phyloP scores from a whole-genome alignment of 2,113 vertebrate genomes.

The Grammomys surdaster region DNA sequence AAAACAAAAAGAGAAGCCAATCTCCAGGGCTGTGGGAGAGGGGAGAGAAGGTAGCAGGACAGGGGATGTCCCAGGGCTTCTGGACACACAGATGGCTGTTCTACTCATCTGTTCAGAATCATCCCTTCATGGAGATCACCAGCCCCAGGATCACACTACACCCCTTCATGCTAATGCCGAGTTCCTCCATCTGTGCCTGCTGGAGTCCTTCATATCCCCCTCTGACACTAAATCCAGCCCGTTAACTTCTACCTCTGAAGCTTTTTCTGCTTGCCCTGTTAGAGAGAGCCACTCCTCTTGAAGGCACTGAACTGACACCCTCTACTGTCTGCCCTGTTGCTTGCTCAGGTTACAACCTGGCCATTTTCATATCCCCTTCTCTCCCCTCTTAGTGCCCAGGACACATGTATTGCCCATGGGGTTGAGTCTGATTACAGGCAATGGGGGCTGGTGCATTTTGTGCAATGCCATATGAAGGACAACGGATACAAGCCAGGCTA shows the following conservation, averaged over 20 bases:
- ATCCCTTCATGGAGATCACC: not conserved
- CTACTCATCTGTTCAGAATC: not conserved
- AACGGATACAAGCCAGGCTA: not conserved
- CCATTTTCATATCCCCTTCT: not conserved
- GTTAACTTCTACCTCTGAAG: not conserved
- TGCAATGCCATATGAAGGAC: not conserved
- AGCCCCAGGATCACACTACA: not conserved
- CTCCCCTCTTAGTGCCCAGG: not conserved
- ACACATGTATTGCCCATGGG: rapidly evolving
- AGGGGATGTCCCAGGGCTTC: not conserved
- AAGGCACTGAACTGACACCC: not conserved
- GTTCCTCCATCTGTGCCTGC: too few species aligned
- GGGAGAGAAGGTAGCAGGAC: not conserved
- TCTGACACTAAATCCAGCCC: not conserved
- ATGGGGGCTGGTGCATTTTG: not conserved
- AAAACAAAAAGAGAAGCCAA: not conserved
- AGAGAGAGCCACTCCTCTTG: not conserved
- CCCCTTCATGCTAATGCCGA: not conserved
- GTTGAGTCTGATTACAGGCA: too few species aligned
- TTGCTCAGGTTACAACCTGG: not conserved
- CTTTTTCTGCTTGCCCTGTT: too few species aligned
- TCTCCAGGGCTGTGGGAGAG: not conserved
- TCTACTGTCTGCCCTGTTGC: not conserved
- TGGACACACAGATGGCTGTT: not conserved
- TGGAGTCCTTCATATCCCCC: not conserved